These are phyloP conservation scores for Lucilia sericata DNA, from an alignment of 1,140 invertebrate genomes.

Conservation along the genomic window DNA sequence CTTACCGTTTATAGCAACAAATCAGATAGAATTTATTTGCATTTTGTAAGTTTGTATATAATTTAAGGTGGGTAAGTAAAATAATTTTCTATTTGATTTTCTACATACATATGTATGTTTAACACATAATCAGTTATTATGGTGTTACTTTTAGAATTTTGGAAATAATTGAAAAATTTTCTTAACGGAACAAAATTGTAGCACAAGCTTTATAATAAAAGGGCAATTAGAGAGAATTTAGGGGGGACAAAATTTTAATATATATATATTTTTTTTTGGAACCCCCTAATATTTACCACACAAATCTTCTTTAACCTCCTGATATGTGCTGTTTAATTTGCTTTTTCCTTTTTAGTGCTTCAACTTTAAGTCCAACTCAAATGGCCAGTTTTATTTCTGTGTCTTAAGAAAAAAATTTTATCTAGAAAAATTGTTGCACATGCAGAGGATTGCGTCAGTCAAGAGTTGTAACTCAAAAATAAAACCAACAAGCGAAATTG, in stretches of 20 bases:
- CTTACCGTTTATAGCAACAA: not conserved
- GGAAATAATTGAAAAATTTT: too few species aligned
- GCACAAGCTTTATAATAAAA: too few species aligned
- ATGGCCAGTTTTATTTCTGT: not conserved
- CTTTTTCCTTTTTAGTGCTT: not conserved
- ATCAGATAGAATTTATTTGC: not conserved
- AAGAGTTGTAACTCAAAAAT: slow-evolving; percentile 7
- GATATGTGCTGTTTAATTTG: not conserved
- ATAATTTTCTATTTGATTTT: not conserved
- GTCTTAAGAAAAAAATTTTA: slow-evolving; percentile 5
- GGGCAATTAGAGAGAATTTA: too few species aligned
- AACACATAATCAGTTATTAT: too few species aligned
- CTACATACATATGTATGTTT: too few species aligned
- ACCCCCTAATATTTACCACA: not conserved
- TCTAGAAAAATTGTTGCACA: slow-evolving; percentile 23
- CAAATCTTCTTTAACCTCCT: not conserved
- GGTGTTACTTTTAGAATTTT: too few species aligned
- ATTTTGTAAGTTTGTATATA: not conserved
- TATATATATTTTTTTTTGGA: too few species aligned
- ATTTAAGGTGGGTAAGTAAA: slow-evolving; percentile 3
- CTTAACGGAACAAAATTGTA: too few species aligned
- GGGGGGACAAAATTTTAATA: too few species aligned
- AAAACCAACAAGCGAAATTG: not conserved
- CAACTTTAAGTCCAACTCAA: not conserved
- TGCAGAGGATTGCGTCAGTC: not conserved